Base-by-base conservation (phyloP, 2,797 vertebrate genomes). In the Botia almorhae region DNA sequence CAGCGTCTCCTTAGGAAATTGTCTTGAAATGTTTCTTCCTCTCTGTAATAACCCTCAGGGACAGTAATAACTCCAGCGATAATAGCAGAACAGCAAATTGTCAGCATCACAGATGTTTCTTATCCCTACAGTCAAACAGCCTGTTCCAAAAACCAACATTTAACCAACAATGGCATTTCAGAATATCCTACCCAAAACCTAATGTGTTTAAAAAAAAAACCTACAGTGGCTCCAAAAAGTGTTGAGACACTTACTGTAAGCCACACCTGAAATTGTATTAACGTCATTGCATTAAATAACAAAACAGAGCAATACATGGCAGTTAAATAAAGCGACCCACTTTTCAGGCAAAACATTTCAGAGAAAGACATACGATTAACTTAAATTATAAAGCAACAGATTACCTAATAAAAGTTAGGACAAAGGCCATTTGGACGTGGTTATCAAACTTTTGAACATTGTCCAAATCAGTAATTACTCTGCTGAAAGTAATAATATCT, bases 21-120 rank as follows among this genome's bases (percentile, higher is more conserved):
- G 86, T 83, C 86, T 88, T 78, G 87, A 87, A 88, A 85, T 73
- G 36, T 51, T 65, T 29, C 85, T 88, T 90, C 85, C 82, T 88
- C 69, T 81, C 64, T 81, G 77, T 36, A 39, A 83, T 76, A 86
- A 85, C 76, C 83, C n/a, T 86, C 29, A 64, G 53, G 50, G 33
- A 1, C 10, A 7, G 55, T 74, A 70, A 36, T 69, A 82, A 76
- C 43, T 39, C 72, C 50, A 63, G 60, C 61, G 68, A 72, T 88
- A 60, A 69, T 56, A 29, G 50, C 86, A 84, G 48, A 64, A 81
- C 74, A 87, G 81, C 79, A 87, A 89, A 85, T 50, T 36, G 26
- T 83, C 55, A 82, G 55, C 51, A 82, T 51, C 19, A 46, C 71
- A 68, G 70, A 81, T 82, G 76, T 73, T 85, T 80, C 6, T 48